These are phyloP conservation scores for Flabesymbios commensalis DNA, from an alignment of 2,888 invertebrate species.

Conservation along the genomic window DNA sequence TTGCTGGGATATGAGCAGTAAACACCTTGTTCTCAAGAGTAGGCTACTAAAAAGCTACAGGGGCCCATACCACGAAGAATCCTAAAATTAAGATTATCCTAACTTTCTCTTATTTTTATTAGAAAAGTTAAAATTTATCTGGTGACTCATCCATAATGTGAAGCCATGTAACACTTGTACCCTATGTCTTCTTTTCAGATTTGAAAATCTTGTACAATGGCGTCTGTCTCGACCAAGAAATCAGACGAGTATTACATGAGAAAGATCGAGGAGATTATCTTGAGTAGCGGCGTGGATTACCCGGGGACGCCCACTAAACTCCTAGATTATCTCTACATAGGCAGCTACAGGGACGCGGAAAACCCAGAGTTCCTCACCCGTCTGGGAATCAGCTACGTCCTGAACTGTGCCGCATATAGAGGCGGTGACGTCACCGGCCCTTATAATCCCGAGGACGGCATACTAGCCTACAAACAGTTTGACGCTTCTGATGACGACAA, in stretches of 20 bases:
- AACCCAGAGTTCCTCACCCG: background rate
- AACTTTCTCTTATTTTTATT: too few relatives aligned
- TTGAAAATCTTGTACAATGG: too few relatives aligned
- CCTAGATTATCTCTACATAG: constrained; percentile 17
- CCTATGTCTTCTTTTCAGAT: too few relatives aligned
- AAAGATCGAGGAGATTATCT: background rate
- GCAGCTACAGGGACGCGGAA: constrained; percentile 15
- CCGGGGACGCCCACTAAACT: constrained; percentile 4
- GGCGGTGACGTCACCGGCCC: background rate
- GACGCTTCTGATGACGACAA: constrained; percentile 6
- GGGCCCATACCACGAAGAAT: too few relatives aligned
- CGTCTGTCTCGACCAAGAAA: too few relatives aligned
- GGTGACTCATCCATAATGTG: too few relatives aligned
- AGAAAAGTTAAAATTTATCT: too few relatives aligned
- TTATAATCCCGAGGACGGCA: constrained; percentile 12
- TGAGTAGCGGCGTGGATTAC: background rate
- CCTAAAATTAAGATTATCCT: too few relatives aligned
- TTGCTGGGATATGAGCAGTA: too few relatives aligned
- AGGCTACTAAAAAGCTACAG: too few relatives aligned
- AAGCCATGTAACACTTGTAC: too few relatives aligned
- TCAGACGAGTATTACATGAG: background rate
- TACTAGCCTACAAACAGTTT: constrained; percentile 7
- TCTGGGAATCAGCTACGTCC: constrained; percentile 18
- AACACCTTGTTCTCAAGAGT: too few relatives aligned
- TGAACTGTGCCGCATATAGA: constrained; percentile 15